Evolutionary conservation across 2,797 vertebrate species (phyloP).

Genomic region (Pangasius djambal): DNA sequence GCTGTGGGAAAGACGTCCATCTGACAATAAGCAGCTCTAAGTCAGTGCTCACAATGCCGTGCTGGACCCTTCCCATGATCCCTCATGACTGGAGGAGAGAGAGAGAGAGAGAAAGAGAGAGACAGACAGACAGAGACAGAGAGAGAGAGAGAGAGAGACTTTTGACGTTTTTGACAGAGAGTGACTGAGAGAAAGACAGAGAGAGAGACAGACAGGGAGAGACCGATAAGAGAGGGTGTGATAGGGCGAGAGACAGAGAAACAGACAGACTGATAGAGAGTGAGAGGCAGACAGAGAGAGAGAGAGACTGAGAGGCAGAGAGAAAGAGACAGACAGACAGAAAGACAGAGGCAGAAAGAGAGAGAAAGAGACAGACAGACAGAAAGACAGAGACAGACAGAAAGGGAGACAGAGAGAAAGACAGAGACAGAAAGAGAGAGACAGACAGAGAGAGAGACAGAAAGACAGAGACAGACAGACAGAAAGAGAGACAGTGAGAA

Average conservation of each 20-base stretch:
- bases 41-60: slow-evolving; percentile 59
- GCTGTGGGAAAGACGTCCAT: slow-evolving; percentile 76
- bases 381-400: neutral
- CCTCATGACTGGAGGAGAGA: slow-evolving; percentile 59
- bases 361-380: neutral
- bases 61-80: slow-evolving; percentile 52
- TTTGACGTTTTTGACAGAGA: neutral
- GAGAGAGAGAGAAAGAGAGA: neutral
- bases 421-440: neutral
- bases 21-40: slow-evolving; percentile 76
- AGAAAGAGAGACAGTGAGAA: neutral
- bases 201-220: neutral
- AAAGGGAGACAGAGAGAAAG: too few relatives aligned
- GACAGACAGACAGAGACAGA: neutral
- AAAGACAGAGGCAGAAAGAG: neutral
- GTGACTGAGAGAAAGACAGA: neutral
- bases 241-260: neutral
- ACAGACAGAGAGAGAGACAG: too few relatives aligned
- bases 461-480: neutral
- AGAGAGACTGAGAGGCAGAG: neutral
- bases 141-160: neutral
- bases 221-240: too few relatives aligned
- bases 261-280: neutral
- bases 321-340: neutral
- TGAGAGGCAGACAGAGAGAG: neutral